Evolutionary conservation across 2,113 vertebrate species (phyloP).

Genomic region (Piaya cayana): DNA sequence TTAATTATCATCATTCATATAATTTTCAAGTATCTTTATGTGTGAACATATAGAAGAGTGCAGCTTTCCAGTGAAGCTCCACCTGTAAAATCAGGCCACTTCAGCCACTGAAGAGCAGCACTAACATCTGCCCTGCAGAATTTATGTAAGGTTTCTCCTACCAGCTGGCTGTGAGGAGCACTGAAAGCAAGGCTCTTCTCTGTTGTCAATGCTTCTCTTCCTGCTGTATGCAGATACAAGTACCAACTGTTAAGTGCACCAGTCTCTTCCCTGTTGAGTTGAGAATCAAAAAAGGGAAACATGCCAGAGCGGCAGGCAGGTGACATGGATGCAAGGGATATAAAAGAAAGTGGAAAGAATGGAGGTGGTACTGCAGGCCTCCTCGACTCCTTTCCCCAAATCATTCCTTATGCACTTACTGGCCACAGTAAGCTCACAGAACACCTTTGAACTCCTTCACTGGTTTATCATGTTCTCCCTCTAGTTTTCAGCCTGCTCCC

Average conservation of each 20-base stretch:
- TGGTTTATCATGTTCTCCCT: background rate
- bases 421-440: background rate
- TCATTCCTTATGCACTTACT: background rate
- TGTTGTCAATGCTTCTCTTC: background rate
- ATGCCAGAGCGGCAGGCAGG: background rate
- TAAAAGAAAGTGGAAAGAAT: background rate
- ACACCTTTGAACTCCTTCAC: background rate
- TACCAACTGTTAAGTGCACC: background rate
- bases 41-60: background rate
- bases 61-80: background rate
- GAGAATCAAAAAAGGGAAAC: background rate
- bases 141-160: background rate
- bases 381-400: background rate
- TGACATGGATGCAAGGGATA: background rate
- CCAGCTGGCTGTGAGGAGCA: background rate
- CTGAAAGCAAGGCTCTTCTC: background rate
- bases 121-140: background rate
- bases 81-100: background rate
- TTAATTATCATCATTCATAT: background rate
- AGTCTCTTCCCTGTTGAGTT: background rate
- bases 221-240: background rate
- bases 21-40: background rate
- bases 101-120: background rate
- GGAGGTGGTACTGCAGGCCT: background rate
- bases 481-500: background rate